Evolutionary conservation across 1,140 invertebrate genomes (phyloP).

Genomic region (Dolichoris vasculosae): DNA sequence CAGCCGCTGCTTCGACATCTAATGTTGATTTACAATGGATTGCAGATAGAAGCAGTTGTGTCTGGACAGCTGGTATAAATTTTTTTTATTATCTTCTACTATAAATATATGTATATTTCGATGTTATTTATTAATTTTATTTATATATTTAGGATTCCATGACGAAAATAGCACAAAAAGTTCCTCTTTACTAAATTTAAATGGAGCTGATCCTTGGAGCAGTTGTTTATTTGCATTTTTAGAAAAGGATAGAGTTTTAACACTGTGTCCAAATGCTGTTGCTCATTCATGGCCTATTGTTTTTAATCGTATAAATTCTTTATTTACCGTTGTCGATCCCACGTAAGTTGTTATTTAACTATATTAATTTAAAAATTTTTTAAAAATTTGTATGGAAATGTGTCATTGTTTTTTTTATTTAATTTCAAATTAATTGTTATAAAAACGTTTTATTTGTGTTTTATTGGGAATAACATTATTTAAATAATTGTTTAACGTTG

Average conservation of each 20-base stretch:
- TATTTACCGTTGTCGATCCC: conserved; percentile 96
- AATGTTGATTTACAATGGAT: conserved; percentile 95
- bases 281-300: conserved; percentile 96
- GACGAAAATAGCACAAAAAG: conserved; percentile 80
- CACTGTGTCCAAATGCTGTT: conserved; percentile 88
- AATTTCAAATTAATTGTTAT: no score
- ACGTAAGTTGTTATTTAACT: conserved; percentile 78
- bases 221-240: conserved; percentile 90
- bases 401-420: no score
- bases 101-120: no score
- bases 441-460: no score
- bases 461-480: no score
- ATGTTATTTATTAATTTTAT: conserved; percentile 22
- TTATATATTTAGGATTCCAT: conserved; percentile 75
- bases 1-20: conserved; percentile 81
- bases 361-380: neutral
- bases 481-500: no score
- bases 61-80: conserved; percentile 86
- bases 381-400: no score
- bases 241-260: conserved; percentile 84
- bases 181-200: conserved; percentile 75
- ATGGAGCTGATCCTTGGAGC: conserved; percentile 89
- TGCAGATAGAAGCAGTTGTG: conserved; percentile 89
- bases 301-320: conserved; percentile 90
- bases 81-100: conserved; percentile 17